Conservation (phyloP, 2,113 vertebrate species). For the Ceyx cyanopectus region DNA sequence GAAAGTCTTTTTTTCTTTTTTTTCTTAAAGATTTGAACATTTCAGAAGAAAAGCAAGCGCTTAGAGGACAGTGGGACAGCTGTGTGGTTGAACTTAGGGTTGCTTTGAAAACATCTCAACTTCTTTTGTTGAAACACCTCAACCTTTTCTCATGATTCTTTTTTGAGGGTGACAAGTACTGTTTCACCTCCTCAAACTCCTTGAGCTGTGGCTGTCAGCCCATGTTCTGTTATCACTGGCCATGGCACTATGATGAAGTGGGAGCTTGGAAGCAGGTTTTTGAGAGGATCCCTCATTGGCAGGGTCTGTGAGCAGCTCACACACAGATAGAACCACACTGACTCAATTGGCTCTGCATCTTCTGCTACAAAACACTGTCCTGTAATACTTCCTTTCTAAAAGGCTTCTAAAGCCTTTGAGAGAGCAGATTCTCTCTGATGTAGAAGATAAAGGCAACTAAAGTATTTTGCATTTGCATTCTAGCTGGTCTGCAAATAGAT, state of each 20-base stretch:
- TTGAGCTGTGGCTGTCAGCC: neutral
- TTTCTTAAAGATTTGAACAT: neutral
- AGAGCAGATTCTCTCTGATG: neutral
- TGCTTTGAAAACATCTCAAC: neutral
- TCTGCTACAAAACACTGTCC: neutral
- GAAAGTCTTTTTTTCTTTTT: neutral
- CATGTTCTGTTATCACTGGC: neutral
- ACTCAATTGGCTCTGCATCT: neutral
- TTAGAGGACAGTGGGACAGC: neutral
- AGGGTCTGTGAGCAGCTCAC: neutral
- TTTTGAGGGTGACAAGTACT: neutral
- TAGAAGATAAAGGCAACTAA: neutral
- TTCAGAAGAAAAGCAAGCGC: neutral
- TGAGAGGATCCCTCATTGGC: neutral
- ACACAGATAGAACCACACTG: neutral
- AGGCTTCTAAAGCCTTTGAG: neutral
- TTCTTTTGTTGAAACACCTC: neutral
- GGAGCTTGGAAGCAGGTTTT: neutral
- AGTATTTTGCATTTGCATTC: neutral
- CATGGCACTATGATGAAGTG: neutral
- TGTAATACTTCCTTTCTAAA: neutral
- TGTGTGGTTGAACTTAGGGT: neutral
- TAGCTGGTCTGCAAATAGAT: neutral
- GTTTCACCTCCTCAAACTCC: neutral
- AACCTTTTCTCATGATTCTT: neutral